Evolutionary conservation across 2,797 vertebrate genomes (phyloP), one percentile per base, ranked within the genome.

Genomic region (Acrossocheilus wenchowensis): DNA sequence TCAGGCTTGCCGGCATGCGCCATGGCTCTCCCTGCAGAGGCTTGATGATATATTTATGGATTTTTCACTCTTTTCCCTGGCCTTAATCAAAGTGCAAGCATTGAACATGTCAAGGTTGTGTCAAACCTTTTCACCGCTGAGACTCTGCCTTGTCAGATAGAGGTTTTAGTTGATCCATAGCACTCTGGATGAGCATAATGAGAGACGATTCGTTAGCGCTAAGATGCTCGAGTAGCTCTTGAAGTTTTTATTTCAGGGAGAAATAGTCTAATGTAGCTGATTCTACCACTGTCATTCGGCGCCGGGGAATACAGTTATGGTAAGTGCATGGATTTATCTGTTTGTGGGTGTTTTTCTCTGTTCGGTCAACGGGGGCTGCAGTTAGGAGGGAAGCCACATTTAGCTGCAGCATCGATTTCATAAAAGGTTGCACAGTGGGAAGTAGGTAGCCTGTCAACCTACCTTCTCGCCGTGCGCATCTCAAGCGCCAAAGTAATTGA

Each of bases 401-500:
- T 94, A 93, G 94, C 93, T 90, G 90, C 89, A 84, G 89, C 93
- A 96, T 95, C 94, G 95, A 95, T 95, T 95, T 95, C 94, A 90
- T 95, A 92, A 95, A 95, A 95, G 94, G 94, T 94, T 94, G 92
- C 92, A 0, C 93, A 91, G 93, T 88, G 89, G 95, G 90, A 91
- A 87, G 92, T 89, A 92, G 92, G 91, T 94, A 94, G 92, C 91
- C 92, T 93, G 93, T 94, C 94, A 94, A 89, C 91, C 85, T 87
- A 88, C 57, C 71, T 91, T 90, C 89, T 91, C 89, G 86, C 92
- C 78, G 90, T 92, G 88, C 87, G 88, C 82, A 79, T 92, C 89
- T 87, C 86, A 89, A 82, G 45, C 82, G 73, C 90, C 91, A 90
- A 90, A 91, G 89, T 94, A 94, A 95, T 94, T 94, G 92, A 87